A percentile compares a stretch with the other conserved stretches of the same genome.
These are phyloP conservation scores for Trachelus iudaicus DNA, from an alignment of 2,888 invertebrate species.

Conservation along the genomic window DNA sequence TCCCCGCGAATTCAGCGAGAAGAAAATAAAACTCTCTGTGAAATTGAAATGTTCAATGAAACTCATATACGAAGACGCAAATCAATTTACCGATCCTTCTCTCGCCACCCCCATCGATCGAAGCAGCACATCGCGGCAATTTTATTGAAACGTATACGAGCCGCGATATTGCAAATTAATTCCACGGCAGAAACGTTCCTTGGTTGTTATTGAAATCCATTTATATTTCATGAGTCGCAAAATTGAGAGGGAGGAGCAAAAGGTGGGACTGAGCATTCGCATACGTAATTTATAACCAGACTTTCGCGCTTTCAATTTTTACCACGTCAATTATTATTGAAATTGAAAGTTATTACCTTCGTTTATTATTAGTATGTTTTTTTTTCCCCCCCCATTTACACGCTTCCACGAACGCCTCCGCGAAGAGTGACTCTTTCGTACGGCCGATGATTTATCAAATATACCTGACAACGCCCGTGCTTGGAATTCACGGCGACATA, in stretches of 20 bases:
- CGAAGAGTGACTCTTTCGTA: no score
- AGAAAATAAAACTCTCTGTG: no score
- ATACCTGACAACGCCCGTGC: background rate
- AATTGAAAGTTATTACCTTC: background rate
- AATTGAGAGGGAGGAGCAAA: background rate
- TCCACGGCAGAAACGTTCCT: constrained; percentile 15
- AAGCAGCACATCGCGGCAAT: background rate
- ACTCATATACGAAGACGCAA: no score
- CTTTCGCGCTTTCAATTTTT: background rate
- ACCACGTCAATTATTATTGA: background rate
- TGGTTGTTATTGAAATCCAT: constrained; percentile 19
- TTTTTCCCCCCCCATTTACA: no score
- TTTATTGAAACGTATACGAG: constrained; percentile 14
- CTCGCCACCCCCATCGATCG: background rate
- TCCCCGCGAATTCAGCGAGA: no score
- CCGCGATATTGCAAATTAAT: constrained; percentile 17
- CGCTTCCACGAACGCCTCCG: no score
- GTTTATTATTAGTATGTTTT: no score
- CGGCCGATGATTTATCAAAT: no score
- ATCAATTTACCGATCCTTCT: constrained; percentile 1
- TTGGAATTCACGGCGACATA: constrained; percentile 1
- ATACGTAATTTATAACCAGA: no score
- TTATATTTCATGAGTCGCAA: constrained; percentile 18
- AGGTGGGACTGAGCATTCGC: no score
- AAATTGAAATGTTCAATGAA: no score